Conservation (phyloP, 2,888 invertebrate species). For the Desoria tigrina region DNA sequence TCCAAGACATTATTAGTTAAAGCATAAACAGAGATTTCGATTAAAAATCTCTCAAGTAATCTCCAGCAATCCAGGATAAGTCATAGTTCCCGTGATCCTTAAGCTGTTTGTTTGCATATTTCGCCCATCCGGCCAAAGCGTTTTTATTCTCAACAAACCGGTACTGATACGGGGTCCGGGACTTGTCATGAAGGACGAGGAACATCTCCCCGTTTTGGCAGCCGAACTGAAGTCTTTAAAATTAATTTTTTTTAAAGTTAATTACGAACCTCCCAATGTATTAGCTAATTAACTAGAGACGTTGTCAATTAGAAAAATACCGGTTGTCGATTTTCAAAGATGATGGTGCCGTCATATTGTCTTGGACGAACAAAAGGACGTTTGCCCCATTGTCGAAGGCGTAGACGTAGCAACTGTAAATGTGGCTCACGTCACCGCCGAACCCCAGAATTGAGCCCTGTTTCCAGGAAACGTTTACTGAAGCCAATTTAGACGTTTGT, state of each 20-base stretch:
- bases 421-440: neutral
- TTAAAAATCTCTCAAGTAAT: neutral
- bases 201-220: conserved; percentile 12
- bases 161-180: neutral
- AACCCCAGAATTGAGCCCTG: conserved; percentile 11
- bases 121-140: neutral
- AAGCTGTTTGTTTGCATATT: neutral
- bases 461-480: conserved; percentile 12
- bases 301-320: neutral
- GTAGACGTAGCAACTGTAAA: neutral
- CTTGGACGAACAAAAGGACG: neutral
- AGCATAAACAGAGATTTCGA: too few species aligned
- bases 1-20: too few species aligned
- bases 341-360: neutral
- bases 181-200: conserved; percentile 10
- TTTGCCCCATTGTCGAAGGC: neutral
- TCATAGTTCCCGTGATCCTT: neutral
- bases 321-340: neutral
- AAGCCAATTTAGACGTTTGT: neutral
- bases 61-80: neutral
- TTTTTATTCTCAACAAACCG: neutral
- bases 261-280: too few species aligned
- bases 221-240: conserved; percentile 14
- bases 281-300: too few species aligned
- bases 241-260: neutral